Percentiles rank a stretch among this genome's conserved stretches.
Evolutionary conservation across 35 echinoderm and acorn worm species (phyloP).

Genomic region (Hemicentrotus pulcherrimus): DNA sequence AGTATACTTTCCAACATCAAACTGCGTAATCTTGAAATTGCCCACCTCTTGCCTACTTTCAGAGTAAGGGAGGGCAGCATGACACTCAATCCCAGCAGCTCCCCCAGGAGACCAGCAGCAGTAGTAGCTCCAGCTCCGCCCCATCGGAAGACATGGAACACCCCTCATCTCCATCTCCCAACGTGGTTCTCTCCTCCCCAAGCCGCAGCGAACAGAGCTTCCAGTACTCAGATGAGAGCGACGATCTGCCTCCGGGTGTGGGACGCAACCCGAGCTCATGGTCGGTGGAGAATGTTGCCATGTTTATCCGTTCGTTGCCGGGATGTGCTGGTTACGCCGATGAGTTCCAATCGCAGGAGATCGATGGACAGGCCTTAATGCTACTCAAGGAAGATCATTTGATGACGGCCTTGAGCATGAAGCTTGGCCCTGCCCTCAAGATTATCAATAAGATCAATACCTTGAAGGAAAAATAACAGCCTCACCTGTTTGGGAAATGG

Average conservation of each 20-base stretch:
- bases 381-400: constrained; percentile 95
- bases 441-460: constrained; percentile 89
- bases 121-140: constrained; percentile 51
- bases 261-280: constrained; percentile 75
- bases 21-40: no score
- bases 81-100: background rate
- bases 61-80: background rate
- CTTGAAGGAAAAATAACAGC: constrained; percentile 72
- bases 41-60: background rate
- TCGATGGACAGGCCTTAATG: constrained; percentile 95
- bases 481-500: background rate
- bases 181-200: constrained; percentile 57
- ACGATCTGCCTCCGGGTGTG: constrained; percentile 60
- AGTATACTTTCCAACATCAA: no score
- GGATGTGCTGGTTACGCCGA: constrained; percentile 91
- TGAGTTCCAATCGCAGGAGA: constrained; percentile 93
- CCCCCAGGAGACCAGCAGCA: constrained; percentile 47
- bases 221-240: constrained; percentile 75
- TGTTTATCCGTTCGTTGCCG: constrained; percentile 86
- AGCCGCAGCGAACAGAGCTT: constrained; percentile 64
- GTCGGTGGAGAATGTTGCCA: constrained; percentile 76
- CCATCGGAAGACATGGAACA: constrained; percentile 46
- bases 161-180: constrained; percentile 67
- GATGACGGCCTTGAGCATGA: constrained; percentile 99
- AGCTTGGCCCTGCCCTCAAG: constrained; percentile 93